Conservation (phyloP, 1,140 invertebrate genomes). For the Calephelis virginiensis region DNA sequence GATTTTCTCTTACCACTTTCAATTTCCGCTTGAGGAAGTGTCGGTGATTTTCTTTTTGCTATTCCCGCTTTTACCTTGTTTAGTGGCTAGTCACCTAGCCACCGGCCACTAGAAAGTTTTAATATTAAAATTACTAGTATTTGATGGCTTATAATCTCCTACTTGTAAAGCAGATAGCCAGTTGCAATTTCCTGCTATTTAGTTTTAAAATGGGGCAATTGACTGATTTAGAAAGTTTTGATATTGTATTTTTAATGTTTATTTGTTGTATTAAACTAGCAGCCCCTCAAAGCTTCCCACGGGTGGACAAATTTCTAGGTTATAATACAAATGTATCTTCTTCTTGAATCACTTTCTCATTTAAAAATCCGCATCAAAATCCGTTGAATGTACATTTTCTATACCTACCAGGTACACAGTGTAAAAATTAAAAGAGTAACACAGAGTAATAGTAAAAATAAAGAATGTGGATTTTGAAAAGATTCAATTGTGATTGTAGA, state of each 20-base stretch:
- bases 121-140: constrained; percentile 25
- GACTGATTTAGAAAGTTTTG: background rate
- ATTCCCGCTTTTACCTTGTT: constrained; percentile 61
- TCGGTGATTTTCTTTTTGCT: constrained; percentile 65
- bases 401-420: too few relatives aligned
- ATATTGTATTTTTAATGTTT: background rate
- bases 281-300: background rate
- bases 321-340: too few relatives aligned
- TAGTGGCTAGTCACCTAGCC: constrained; percentile 22
- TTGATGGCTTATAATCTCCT: constrained; percentile 10
- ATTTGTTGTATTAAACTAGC: background rate
- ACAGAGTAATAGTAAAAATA: too few relatives aligned
- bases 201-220: background rate
- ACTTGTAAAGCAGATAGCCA: background rate
- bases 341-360: too few relatives aligned
- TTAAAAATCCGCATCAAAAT: too few relatives aligned
- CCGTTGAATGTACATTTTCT: too few relatives aligned
- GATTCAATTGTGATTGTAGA: too few relatives aligned
- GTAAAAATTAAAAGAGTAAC: too few relatives aligned
- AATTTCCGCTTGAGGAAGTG: constrained; percentile 74
- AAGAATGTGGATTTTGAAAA: too few relatives aligned
- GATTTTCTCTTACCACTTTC: constrained; percentile 71
- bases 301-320: too few relatives aligned
- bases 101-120: constrained; percentile 50
- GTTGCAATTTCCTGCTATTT: background rate